Base-by-base conservation (phyloP, 2,113 vertebrate genomes). In the Cololabis saira region DNA sequence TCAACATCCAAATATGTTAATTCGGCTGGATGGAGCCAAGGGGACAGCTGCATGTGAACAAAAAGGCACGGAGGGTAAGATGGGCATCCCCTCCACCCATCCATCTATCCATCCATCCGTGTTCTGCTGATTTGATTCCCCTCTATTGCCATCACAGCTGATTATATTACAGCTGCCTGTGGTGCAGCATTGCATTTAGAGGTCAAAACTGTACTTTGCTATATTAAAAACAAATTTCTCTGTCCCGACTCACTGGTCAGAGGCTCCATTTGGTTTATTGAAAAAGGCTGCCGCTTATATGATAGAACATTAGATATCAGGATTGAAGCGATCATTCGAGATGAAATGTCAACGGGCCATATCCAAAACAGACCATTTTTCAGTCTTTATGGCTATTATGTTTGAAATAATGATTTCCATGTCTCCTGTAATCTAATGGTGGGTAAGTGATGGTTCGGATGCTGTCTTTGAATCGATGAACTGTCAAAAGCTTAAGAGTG, bases 161-260 rank as follows among this genome's bases (percentile, higher is more conserved):
- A 85, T 87, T 81, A 67, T 75, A 84, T 83, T 70, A 71, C 61
- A 66, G 64, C 78, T 13, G 60, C 80, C 85, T 72, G 76, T 78
- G 61, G 83, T 80, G 82, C 81, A 0, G 62, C 61, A 80, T 75
- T 85, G 66, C 84, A 83, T 83, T 81, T 71, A 43, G 87, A 91
- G 87, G 86, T 80, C 87, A 78, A 83, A 85, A 73, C 70, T 78
- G 33, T 71, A 71, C 78, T 80, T 86, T 84, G 76, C 68, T 57
- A 64, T 74, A 86, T 91, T 89, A 86, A 87, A 87, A 87, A 78
- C 79, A 84, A 70, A 85, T 90, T 74, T 81, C 83, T 83, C 60
- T 69, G 76, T 43, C 8, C 72, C 37, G 24, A 81, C 47, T 54
- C 49, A 16, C 66, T 71, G 83, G 80, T 90, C 90, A 85, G 77